Conservation (phyloP, 1,140 invertebrate genomes). For the Dryas iulia region DNA sequence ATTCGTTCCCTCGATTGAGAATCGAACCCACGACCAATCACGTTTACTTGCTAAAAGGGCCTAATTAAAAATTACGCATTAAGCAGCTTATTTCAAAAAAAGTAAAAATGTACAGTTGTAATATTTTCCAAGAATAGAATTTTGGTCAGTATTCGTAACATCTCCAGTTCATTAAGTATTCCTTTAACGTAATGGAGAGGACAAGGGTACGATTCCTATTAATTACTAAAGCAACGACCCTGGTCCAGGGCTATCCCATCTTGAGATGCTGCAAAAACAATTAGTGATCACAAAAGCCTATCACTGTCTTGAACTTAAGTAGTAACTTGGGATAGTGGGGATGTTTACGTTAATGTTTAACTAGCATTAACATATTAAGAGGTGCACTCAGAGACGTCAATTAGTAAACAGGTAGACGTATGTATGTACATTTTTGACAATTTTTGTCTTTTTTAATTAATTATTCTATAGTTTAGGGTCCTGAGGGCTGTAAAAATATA, state of each 20-base stretch:
- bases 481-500: too few relatives aligned
- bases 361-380: not conserved
- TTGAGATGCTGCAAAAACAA: conserved; percentile 40
- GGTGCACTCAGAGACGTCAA: not conserved
- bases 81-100: too few relatives aligned
- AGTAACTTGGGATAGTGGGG: not conserved
- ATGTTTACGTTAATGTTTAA: not conserved
- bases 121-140: not conserved
- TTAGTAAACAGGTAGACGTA: not conserved
- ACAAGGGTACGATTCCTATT: conserved; percentile 40
- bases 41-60: too few relatives aligned
- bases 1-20: too few relatives aligned
- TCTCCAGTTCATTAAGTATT: conserved; percentile 22
- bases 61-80: too few relatives aligned
- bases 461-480: too few relatives aligned
- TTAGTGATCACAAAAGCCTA: conserved; percentile 29
- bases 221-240: conserved; percentile 44
- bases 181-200: conserved; percentile 29
- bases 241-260: conserved; percentile 18
- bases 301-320: conserved; percentile 9
- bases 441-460: too few relatives aligned
- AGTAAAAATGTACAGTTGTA: not conserved
- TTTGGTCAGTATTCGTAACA: not conserved
- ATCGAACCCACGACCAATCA: too few relatives aligned
- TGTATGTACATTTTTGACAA: not conserved